A percentile compares a stretch with the other conserved stretches of the same genome.
phyloP scores from a whole-genome alignment of 2,113 vertebrate species.

The Mellivora capensis region DNA sequence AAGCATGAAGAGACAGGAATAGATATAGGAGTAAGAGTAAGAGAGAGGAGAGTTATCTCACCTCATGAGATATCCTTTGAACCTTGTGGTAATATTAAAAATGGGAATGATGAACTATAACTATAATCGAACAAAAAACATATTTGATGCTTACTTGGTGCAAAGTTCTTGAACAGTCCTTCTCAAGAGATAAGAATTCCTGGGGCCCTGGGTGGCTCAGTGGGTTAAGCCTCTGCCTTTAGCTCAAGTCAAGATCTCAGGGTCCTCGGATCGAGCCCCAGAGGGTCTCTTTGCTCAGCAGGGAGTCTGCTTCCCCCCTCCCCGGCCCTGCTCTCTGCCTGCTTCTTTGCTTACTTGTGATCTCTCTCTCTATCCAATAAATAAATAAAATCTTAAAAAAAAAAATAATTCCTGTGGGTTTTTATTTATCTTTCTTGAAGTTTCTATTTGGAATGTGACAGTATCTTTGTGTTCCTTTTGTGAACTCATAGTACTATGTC shows the following conservation, averaged over 20 bases:
- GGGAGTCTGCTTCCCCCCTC: too few species aligned
- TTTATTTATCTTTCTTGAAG: background rate
- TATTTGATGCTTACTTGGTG: background rate
- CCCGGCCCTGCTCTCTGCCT: too few species aligned
- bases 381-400: too few species aligned
- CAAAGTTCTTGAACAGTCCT: background rate
- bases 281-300: too few species aligned
- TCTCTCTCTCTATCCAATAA: too few species aligned
- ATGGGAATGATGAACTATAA: background rate
- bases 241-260: too few species aligned
- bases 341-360: too few species aligned
- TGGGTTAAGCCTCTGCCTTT: too few species aligned
- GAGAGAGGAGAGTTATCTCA: background rate
- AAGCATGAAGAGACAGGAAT: background rate
- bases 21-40: background rate
- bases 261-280: too few species aligned
- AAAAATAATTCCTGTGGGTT: background rate
- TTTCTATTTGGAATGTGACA: background rate
- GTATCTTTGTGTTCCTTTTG: background rate
- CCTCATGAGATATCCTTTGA: background rate
- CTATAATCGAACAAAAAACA: background rate
- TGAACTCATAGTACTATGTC: background rate
- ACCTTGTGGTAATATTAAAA: background rate
- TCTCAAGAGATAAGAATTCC: conserved; percentile 15
- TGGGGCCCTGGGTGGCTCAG: background rate